Conservation (phyloP, 2,888 invertebrate genomes). For the Ophion costatus region DNA sequence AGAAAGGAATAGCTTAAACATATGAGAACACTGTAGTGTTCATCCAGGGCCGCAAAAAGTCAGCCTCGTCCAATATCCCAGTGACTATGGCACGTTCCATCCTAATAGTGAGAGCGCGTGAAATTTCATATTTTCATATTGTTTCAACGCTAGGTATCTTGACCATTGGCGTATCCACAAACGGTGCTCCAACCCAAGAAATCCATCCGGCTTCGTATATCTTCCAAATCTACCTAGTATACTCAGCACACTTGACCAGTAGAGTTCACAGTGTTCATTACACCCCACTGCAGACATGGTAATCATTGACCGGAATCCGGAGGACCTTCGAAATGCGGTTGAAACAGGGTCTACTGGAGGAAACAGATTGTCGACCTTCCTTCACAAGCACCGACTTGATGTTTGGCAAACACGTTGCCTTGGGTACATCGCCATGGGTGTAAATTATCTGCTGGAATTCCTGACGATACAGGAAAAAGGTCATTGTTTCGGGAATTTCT, state of each 20-base stretch:
- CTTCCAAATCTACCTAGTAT: conserved; percentile 9
- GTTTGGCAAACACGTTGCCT: neutral
- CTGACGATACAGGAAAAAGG: neutral
- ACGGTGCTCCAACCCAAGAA: neutral
- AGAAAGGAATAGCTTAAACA: no score
- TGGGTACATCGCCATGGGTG: neutral
- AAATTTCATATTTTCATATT: neutral
- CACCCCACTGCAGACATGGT: neutral
- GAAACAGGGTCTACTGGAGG: conserved; percentile 18
- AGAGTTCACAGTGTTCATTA: conserved; percentile 24
- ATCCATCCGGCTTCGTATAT: neutral
- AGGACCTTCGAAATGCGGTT: conserved; percentile 14
- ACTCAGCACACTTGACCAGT: conserved; percentile 38
- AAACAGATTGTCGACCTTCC: conserved; percentile 32
- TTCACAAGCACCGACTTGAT: conserved; percentile 10
- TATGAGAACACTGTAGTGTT: no score
- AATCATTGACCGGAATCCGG: neutral
- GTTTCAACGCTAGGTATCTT: neutral
- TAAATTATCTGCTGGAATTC: neutral
- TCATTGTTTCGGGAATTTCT: neutral
- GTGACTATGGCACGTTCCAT: neutral
- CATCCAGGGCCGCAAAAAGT: no score
- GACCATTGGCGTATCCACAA: neutral
- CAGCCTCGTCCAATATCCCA: neutral
- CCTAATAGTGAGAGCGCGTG: neutral